phyloP scores from a whole-genome alignment of 2,888 invertebrate species.

The Blastobasis lacticolella region DNA sequence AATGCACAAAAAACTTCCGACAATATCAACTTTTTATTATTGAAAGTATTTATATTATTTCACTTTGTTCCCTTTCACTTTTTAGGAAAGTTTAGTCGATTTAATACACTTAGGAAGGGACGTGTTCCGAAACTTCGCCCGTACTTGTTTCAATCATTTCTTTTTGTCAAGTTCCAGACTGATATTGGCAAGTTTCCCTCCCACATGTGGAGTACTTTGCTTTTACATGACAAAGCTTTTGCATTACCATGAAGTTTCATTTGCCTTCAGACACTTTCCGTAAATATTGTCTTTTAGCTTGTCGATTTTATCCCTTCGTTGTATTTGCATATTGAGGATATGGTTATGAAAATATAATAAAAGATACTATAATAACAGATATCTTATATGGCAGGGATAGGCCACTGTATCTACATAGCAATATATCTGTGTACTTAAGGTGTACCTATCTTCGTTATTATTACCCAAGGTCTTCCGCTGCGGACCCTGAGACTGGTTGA shows the following conservation, averaged over 20 bases:
- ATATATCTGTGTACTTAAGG: no score
- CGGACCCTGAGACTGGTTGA: no score
- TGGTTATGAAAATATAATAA: no score
- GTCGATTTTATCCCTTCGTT: no score
- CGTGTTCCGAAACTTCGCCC: slow-evolving; percentile 40
- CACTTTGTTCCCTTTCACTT: slow-evolving; percentile 60
- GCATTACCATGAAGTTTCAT: slow-evolving; percentile 14
- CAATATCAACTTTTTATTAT: slow-evolving; percentile 68
- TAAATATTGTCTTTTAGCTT: no score
- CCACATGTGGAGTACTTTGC: slow-evolving; percentile 28
- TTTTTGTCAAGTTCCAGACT: slow-evolving; percentile 33
- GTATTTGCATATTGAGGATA: no score
- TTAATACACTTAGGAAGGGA: slow-evolving; percentile 69
- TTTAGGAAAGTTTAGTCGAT: slow-evolving; percentile 50
- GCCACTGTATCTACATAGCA: no score
- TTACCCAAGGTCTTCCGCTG: no score
- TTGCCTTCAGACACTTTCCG: no score
- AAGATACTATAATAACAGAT: no score
- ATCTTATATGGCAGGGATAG: no score
- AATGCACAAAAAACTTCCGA: slow-evolving; percentile 27
- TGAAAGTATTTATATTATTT: slow-evolving; percentile 71
- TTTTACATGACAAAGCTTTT: slow-evolving; percentile 33
- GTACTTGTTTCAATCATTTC: slow-evolving; percentile 67
- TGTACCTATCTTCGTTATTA: no score
- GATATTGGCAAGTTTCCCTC: slow-evolving; percentile 38